phyloP scores from a whole-genome alignment of 2,888 invertebrate species.

The Drosophila bunnanda region DNA sequence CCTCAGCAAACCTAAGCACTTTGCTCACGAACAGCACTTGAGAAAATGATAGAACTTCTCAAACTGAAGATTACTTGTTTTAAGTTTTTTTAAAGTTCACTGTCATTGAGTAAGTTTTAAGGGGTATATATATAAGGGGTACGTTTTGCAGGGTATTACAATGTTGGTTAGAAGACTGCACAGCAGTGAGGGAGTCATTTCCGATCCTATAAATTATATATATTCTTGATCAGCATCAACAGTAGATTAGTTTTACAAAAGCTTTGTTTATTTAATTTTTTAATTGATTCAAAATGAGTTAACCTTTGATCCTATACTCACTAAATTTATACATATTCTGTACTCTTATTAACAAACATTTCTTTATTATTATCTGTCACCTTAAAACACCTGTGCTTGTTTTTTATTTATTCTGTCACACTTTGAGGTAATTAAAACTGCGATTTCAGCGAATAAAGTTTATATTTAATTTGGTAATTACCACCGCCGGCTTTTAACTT shows the following conservation, averaged over 20 bases:
- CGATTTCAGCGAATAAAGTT: background rate
- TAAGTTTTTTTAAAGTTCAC: background rate
- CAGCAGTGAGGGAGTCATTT: too few relatives aligned
- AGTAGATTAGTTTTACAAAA: too few relatives aligned
- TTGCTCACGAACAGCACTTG: background rate
- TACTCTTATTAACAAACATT: background rate
- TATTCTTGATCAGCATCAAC: too few relatives aligned
- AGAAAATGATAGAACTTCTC: background rate
- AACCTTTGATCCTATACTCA: too few relatives aligned
- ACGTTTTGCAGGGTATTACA: too few relatives aligned
- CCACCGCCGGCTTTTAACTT: slow-evolving; percentile 1
- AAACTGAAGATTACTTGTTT: background rate
- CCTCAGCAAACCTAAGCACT: background rate
- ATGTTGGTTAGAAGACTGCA: too few relatives aligned
- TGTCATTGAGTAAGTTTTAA: background rate
- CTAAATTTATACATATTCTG: too few relatives aligned
- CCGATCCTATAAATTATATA: too few relatives aligned
- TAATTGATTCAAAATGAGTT: background rate
- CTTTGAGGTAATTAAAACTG: background rate
- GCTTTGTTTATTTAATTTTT: background rate
- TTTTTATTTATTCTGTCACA: background rate
- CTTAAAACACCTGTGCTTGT: background rate
- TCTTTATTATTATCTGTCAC: background rate
- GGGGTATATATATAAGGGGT: too few relatives aligned
- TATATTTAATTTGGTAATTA: background rate